Conservation (phyloP, 1,140 invertebrate species). For the Zaprionus tsacasi region DNA sequence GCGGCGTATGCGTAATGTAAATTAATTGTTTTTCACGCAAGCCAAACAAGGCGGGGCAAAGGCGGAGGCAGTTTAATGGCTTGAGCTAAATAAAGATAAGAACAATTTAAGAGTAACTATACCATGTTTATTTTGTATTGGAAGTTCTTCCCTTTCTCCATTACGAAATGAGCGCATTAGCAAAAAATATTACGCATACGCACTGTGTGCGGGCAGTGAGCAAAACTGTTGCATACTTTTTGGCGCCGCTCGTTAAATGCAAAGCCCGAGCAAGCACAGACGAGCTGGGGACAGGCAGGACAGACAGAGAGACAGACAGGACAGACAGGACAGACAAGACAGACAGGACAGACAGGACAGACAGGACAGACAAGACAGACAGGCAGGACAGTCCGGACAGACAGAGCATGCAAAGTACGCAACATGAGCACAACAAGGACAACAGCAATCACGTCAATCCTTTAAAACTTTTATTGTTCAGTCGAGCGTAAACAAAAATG, state of each 20-base stretch:
- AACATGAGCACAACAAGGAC: slow-evolving; percentile 31
- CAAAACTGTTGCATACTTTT: slow-evolving; percentile 69
- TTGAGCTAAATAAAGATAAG: slow-evolving; percentile 16
- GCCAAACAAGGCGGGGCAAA: not conserved
- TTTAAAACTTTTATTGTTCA: slow-evolving; percentile 77
- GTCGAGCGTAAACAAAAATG: slow-evolving; percentile 68
- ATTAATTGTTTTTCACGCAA: slow-evolving; percentile 14
- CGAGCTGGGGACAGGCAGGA: not conserved
- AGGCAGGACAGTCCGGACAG: slow-evolving; percentile 5
- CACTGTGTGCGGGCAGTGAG: slow-evolving; percentile 17
- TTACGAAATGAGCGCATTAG: not conserved
- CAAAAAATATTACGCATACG: slow-evolving; percentile 48
- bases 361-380: not conserved
- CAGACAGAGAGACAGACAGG: not conserved
- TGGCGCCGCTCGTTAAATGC: slow-evolving; percentile 23
- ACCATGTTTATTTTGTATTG: not conserved
- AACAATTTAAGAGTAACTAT: not conserved
- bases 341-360: not conserved
- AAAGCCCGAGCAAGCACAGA: slow-evolving; percentile 34
- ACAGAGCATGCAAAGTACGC: slow-evolving; percentile 24
- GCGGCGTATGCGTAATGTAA: slow-evolving; percentile 52
- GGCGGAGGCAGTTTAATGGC: slow-evolving; percentile 7
- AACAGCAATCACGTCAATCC: slow-evolving; percentile 59
- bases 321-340: not conserved
- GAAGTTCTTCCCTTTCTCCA: not conserved